Percentiles rank a stretch among this genome's conserved stretches.
These are phyloP conservation scores for Latrodectus hesperus DNA, from an alignment of 2,888 invertebrate genomes.

Conservation along the genomic window DNA sequence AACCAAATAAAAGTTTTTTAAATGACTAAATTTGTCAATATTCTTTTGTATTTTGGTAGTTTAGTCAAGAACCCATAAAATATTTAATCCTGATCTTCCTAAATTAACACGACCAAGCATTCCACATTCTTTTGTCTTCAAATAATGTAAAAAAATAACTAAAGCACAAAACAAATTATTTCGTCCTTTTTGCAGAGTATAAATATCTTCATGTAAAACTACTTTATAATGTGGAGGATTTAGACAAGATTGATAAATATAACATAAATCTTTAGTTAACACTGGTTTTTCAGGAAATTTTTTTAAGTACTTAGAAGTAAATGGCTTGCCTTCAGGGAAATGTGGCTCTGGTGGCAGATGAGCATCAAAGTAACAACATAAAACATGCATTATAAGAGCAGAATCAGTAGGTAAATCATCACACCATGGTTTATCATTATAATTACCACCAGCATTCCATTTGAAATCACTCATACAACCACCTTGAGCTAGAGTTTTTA, in stretches of 20 bases:
- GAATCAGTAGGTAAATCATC: conserved; percentile 90
- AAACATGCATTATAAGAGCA: conserved; percentile 87
- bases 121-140: conserved; percentile 83
- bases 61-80: conserved; percentile 76
- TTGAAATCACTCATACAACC: conserved; percentile 91
- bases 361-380: conserved; percentile 90
- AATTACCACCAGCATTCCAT: conserved; percentile 88
- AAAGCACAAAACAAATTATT: conserved; percentile 92
- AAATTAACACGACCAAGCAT: conserved; percentile 86
- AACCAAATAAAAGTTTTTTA: no score
- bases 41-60: neutral
- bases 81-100: conserved; percentile 87
- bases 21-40: neutral
- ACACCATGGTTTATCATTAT: conserved; percentile 86
- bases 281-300: conserved; percentile 73
- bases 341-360: conserved; percentile 79
- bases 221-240: conserved; percentile 85
- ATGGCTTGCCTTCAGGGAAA: conserved; percentile 76
- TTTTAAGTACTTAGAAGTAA: conserved; percentile 75
- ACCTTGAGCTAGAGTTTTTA: conserved; percentile 85
- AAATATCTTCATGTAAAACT: conserved; percentile 81
- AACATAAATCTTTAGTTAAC: conserved; percentile 77
- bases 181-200: conserved; percentile 77
- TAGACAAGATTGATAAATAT: conserved; percentile 80
- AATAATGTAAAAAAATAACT: conserved; percentile 85